These are phyloP conservation scores for Keiferia lycopersicella DNA, from an alignment of 2,888 invertebrate species.

Conservation along the genomic window DNA sequence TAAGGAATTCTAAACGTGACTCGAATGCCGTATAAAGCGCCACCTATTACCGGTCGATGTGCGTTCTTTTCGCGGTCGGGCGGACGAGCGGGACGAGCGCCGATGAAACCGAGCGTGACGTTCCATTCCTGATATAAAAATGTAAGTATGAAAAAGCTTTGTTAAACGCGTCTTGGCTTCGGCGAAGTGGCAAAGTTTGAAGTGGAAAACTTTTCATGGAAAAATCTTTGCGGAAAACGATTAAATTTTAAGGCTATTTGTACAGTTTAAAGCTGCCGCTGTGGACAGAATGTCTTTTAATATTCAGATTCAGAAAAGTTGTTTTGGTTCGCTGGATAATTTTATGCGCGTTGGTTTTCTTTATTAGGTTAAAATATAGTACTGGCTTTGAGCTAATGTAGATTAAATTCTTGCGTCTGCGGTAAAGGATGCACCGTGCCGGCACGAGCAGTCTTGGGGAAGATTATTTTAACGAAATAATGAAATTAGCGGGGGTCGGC, in stretches of 20 bases:
- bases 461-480: constrained; percentile 74
- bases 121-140: constrained; percentile 79
- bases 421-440: constrained; percentile 45
- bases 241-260: constrained; percentile 78
- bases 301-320: constrained; percentile 36
- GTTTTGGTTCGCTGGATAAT: constrained; percentile 14
- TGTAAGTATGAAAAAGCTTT: constrained; percentile 80
- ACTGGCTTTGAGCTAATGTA: not conserved
- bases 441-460: constrained; percentile 54
- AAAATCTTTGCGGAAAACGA: constrained; percentile 77
- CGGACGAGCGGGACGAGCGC: constrained; percentile 68
- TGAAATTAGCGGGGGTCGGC: constrained; percentile 65
- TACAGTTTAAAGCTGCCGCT: constrained; percentile 62
- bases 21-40: constrained; percentile 69
- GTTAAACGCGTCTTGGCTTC: constrained; percentile 78
- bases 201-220: constrained; percentile 79
- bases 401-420: constrained; percentile 3
- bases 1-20: constrained; percentile 80
- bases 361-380: not conserved
- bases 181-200: constrained; percentile 79
- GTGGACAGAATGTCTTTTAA: constrained; percentile 53
- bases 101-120: constrained; percentile 78
- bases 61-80: constrained; percentile 75
- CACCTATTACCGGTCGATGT: constrained; percentile 77
- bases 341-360: constrained; percentile 11